A percentile compares a stretch with the other conserved stretches of the same genome.
These are phyloP conservation scores for Ochropleura plecta DNA, from an alignment of 2,888 invertebrate genomes.

Conservation along the genomic window DNA sequence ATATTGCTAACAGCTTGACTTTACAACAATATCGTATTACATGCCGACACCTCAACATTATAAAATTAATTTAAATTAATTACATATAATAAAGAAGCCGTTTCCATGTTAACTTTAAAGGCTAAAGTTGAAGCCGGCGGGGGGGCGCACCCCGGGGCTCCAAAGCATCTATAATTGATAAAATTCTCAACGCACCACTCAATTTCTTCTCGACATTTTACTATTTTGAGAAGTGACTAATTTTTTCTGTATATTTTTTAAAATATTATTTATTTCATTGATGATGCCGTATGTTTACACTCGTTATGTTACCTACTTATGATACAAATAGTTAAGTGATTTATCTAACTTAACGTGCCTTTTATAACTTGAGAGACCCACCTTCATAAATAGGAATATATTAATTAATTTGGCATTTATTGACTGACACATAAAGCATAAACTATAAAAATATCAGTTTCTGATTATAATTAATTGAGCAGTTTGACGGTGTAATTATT, in stretches of 20 bases:
- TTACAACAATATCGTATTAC: slow-evolving; percentile 67
- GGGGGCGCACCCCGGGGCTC: slow-evolving; percentile 72
- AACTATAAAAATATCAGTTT: slow-evolving; percentile 45
- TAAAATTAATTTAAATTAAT: slow-evolving; percentile 64
- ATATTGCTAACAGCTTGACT: slow-evolving; percentile 57
- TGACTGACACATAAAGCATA: slow-evolving; percentile 46
- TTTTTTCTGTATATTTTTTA: slow-evolving; percentile 70
- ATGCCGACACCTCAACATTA: slow-evolving; percentile 61
- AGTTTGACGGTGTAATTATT: slow-evolving; percentile 43
- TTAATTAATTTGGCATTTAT: slow-evolving; percentile 47
- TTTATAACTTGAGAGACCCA: slow-evolving; percentile 31
- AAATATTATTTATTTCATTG: slow-evolving; percentile 64
- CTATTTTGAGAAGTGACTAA: slow-evolving; percentile 77
- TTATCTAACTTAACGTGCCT: slow-evolving; percentile 42
- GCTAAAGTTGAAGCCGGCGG: slow-evolving; percentile 71
- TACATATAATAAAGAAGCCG: slow-evolving; percentile 66
- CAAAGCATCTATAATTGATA: slow-evolving; percentile 83
- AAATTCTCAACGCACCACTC: slow-evolving; percentile 84
- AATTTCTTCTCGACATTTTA: slow-evolving; percentile 81
- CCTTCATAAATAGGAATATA: slow-evolving; percentile 38
- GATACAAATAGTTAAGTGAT: slow-evolving; percentile 50
- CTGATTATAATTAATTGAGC: slow-evolving; percentile 52
- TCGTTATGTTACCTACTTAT: slow-evolving; percentile 50
- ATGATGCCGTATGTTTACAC: slow-evolving; percentile 61
- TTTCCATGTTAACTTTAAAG: slow-evolving; percentile 67